phyloP scores from a whole-genome alignment of 2,113 vertebrate species.

The Aleadryas rufinucha region DNA sequence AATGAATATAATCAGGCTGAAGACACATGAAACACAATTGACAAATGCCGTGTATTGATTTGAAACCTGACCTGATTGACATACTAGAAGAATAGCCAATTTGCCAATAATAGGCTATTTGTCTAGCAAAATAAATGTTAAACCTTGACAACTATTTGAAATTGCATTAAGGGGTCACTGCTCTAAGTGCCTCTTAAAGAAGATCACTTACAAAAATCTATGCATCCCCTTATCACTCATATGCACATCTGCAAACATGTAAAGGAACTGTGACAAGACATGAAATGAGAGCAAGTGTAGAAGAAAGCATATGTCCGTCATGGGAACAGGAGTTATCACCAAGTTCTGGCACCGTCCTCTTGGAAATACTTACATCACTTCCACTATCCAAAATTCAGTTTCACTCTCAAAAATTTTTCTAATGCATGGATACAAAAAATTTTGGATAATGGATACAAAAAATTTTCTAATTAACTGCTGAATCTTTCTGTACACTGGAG shows the following conservation, averaged over 20 bases:
- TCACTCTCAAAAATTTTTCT: not conserved
- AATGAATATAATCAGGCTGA: constrained; percentile 28
- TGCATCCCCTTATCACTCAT: not conserved
- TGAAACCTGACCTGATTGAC: constrained; percentile 44
- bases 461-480: not conserved
- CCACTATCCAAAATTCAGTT: not conserved
- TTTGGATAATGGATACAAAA: not conserved
- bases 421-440: not conserved
- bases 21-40: constrained; percentile 13
- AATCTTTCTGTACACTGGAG: rapidly evolving
- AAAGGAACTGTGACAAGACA: not conserved
- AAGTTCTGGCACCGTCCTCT: not conserved
- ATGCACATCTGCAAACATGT: not conserved
- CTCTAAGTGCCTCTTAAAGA: constrained; percentile 10
- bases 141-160: constrained; percentile 50
- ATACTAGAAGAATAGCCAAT: constrained; percentile 33
- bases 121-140: constrained; percentile 47
- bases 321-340: not conserved
- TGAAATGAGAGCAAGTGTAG: not conserved
- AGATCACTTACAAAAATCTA: constrained; percentile 34
- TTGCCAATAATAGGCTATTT: constrained; percentile 53
- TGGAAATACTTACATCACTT: not conserved
- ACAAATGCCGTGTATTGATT: constrained; percentile 46
- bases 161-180: constrained; percentile 29
- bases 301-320: not conserved